phyloP scores from a whole-genome alignment of 2,888 invertebrate species.

The Eurytoma californica region DNA sequence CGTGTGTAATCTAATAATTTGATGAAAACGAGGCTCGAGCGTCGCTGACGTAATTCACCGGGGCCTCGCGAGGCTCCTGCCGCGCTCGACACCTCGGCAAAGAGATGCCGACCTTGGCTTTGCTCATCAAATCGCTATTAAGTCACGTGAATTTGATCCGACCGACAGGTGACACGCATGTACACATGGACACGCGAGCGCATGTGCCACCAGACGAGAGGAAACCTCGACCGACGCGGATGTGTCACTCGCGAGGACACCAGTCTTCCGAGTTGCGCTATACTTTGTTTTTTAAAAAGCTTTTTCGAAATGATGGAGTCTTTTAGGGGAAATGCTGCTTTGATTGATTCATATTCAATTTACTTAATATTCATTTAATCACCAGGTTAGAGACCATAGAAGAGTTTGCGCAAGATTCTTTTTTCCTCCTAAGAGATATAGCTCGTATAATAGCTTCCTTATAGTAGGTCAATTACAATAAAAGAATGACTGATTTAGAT shows the following conservation, averaged over 20 bases:
- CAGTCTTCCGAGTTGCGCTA: no score
- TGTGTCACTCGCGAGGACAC: background rate
- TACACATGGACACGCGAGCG: background rate
- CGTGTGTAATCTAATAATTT: slow-evolving; percentile 65
- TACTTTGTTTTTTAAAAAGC: no score
- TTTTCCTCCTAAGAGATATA: background rate
- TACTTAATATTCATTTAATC: background rate
- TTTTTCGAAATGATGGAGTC: no score
- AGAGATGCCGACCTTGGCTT: slow-evolving; percentile 67
- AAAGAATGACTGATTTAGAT: no score
- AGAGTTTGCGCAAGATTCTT: background rate
- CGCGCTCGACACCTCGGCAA: slow-evolving; percentile 35
- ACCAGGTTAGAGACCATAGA: background rate
- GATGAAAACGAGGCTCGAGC: slow-evolving; percentile 59
- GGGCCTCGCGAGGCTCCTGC: slow-evolving; percentile 34
- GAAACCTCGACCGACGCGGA: background rate
- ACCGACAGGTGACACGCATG: slow-evolving; percentile 34
- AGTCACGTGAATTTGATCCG: slow-evolving; percentile 55
- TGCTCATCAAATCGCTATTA: slow-evolving; percentile 63
- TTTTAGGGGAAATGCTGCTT: background rate
- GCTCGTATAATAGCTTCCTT: background rate
- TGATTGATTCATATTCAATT: slow-evolving; percentile 1
- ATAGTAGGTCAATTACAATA: no score
- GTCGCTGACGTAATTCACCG: slow-evolving; percentile 61
- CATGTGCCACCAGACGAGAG: background rate